Evolutionary conservation across 35 echinoderm and acorn worm genomes (phyloP).

Genomic region (Amphiura filiformis): DNA sequence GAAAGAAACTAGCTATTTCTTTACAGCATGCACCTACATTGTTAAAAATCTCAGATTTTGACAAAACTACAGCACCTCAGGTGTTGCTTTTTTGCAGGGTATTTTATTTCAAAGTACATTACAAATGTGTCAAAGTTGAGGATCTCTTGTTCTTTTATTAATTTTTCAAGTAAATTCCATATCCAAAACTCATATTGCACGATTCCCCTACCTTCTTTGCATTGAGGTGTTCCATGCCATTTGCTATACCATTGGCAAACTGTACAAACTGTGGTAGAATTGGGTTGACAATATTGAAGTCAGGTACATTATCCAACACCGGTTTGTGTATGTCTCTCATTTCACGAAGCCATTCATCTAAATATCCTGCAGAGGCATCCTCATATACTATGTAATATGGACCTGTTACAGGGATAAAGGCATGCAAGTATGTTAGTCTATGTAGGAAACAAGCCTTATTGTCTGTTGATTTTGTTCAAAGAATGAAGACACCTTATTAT

Average conservation of each 20-base stretch:
- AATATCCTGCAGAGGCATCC: conserved; percentile 3
- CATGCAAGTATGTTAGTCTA: not conserved
- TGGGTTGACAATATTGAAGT: conserved; percentile 38
- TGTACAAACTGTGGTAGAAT: conserved; percentile 21
- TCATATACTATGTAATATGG: conserved; percentile 24
- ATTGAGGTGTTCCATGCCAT: conserved; percentile 7
- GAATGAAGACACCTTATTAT: not conserved
- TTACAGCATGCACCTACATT: not conserved
- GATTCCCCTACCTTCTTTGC: conserved; percentile 16
- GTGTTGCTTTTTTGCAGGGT: not conserved
- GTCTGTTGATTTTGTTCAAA: no score
- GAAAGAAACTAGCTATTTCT: no score
- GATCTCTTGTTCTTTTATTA: not conserved
- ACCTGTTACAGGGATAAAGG: not conserved
- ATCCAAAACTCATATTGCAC: not conserved
- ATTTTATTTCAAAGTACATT: not conserved
- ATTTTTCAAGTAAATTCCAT: not conserved
- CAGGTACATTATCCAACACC: conserved; percentile 16
- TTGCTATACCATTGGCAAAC: not conserved
- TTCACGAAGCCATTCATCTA: conserved; percentile 17
- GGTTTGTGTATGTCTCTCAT: conserved; percentile 25
- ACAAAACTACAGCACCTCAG: no score
- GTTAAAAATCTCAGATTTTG: no score
- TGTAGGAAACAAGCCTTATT: not conserved
- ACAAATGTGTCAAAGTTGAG: not conserved